Evolutionary conservation across 2,797 vertebrate genomes (phyloP), one percentile per base, ranked within the genome.

Genomic region (Sternotherus odoratus): DNA sequence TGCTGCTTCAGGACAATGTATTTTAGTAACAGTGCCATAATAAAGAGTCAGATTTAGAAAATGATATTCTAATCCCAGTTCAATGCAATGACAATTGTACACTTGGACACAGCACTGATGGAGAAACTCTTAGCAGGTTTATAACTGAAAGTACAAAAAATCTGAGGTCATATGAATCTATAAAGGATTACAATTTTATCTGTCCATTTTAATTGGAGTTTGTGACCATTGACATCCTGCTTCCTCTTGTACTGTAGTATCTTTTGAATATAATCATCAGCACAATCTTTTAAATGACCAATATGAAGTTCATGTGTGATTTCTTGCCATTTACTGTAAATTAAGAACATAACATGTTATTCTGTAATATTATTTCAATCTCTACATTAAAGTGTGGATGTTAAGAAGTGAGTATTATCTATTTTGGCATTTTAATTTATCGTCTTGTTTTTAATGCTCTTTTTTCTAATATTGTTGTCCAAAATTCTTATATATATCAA

Each of bases 251-350:
- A 10, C 5, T 46, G 43, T 5, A 24, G n/a, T 69, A 39, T 48
- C 26, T 75, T 46, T 48, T 72, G 10, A 48, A 48, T 75, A 48
- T 33, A 60, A 33, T 69, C n/a, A 23, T 69, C 43, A 46, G 43
- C 26, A 75, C 48, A 28, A 48, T 43, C 8, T 74, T 46, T 43
- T 75, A 48, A 75, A 75, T 48, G 43, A 5, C 15, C 8, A 75
- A 4, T 48, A 75, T 75, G 72, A 48, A 28, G 43, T 75, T 30
- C 43, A 46, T 46, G 15, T 74, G 21, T 46, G 72, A 46, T 46
- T 74, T 72, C 24, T 36, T 75, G 12, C 24, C 7, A 46, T 74
- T 74, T 46, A 46, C 39, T 54, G 4, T n/a, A 53, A 0, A 0
- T 6, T 23, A 69, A 82, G 39, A 72, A 79, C 3, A 57, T 26